Conservation (phyloP, 2,888 invertebrate species). For the Hyalella azteca region DNA sequence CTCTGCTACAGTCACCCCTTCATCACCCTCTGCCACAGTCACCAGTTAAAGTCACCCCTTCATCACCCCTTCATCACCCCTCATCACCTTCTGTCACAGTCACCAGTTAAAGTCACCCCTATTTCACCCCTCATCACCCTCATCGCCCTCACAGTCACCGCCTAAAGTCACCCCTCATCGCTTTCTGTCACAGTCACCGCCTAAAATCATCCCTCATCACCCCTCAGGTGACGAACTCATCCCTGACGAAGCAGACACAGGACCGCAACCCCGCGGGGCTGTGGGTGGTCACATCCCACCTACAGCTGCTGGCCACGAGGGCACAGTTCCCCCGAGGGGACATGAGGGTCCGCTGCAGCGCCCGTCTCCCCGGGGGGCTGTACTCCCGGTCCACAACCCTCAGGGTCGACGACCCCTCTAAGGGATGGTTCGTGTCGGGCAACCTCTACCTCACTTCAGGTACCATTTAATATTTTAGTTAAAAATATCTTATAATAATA, state of each 20-base stretch:
- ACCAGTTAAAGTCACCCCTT: too few relatives aligned
- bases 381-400: conserved; percentile 42
- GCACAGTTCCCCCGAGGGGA: conserved; percentile 44
- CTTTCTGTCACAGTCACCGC: too few relatives aligned
- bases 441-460: conserved; percentile 56
- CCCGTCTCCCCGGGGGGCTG: conserved; percentile 42
- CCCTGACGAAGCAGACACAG: conserved; percentile 38
- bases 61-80: too few relatives aligned
- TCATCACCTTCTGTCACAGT: too few relatives aligned
- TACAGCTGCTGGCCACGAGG: conserved; percentile 43
- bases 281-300: conserved; percentile 39
- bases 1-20: too few relatives aligned
- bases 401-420: conserved; percentile 49
- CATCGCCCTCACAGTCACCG: too few relatives aligned
- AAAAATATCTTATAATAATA: too few relatives aligned
- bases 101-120: too few relatives aligned
- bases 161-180: too few relatives aligned
- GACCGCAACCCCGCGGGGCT: conserved; percentile 48
- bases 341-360: conserved; percentile 48
- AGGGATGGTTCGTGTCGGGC: conserved; percentile 48
- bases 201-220: neutral
- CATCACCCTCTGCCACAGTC: too few relatives aligned
- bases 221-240: conserved; percentile 9
- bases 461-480: too few relatives aligned
- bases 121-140: too few relatives aligned